Conservation (phyloP, 1,140 invertebrate genomes). For the Leptestheria dahalacensis region DNA sequence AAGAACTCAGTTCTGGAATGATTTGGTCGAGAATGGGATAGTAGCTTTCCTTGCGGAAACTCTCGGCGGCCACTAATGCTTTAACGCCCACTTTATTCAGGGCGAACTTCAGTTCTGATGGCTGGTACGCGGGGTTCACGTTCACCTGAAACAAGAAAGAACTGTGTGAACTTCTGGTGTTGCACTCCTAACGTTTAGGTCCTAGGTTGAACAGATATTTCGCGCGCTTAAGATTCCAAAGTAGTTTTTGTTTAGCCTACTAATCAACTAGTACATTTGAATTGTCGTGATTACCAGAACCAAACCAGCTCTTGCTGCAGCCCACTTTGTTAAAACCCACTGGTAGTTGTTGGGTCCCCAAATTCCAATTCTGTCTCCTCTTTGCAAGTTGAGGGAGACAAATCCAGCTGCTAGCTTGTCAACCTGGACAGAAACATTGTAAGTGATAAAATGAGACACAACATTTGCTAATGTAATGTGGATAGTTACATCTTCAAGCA, state of each 20-base stretch:
- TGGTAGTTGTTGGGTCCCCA: slow-evolving; percentile 74
- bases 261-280: background rate
- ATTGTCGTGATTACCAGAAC: slow-evolving; percentile 44
- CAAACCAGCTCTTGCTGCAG: slow-evolving; percentile 61
- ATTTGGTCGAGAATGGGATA: slow-evolving; percentile 42
- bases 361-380: slow-evolving; percentile 69
- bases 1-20: slow-evolving; percentile 28
- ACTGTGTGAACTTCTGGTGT: background rate
- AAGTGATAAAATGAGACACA: too few relatives aligned
- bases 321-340: slow-evolving; percentile 66
- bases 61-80: slow-evolving; percentile 48
- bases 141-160: slow-evolving; percentile 39
- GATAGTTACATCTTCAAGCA: slow-evolving; percentile 39
- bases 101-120: slow-evolving; percentile 58
- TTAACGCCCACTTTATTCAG: slow-evolving; percentile 61
- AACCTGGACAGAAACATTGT: too few relatives aligned
- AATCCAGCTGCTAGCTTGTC: slow-evolving; percentile 69
- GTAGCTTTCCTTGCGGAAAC: slow-evolving; percentile 52
- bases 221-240: too few relatives aligned
- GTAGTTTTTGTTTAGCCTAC: too few relatives aligned
- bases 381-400: slow-evolving; percentile 51
- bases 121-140: slow-evolving; percentile 69
- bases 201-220: background rate
- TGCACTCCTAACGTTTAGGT: too few relatives aligned
- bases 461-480: too few relatives aligned